A percentile compares a stretch with the other conserved stretches of the same genome.
Conservation (phyloP, 2,888 invertebrate genomes). For the Morpho achilles region DNA sequence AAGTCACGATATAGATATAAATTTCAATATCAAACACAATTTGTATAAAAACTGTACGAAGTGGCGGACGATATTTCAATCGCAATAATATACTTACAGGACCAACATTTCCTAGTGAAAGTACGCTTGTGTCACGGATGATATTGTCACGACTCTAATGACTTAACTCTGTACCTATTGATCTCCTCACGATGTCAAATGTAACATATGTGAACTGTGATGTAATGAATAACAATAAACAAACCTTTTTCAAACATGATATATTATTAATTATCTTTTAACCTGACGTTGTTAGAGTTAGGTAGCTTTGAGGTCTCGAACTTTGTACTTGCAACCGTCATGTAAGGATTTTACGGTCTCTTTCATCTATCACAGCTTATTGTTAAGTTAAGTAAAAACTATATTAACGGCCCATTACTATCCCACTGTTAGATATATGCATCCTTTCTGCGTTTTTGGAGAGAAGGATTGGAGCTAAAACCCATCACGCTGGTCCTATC, state of each 20-base stretch:
- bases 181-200: conserved; percentile 9
- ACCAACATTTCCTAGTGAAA: conserved; percentile 16
- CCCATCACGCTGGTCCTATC: too few relatives aligned
- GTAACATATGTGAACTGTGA: background rate
- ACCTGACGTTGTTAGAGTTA: too few relatives aligned
- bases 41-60: background rate
- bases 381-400: too few relatives aligned
- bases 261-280: too few relatives aligned
- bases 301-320: too few relatives aligned
- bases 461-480: too few relatives aligned
- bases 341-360: too few relatives aligned
- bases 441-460: too few relatives aligned
- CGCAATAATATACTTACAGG: conserved; percentile 1
- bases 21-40: background rate
- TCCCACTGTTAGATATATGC: too few relatives aligned
- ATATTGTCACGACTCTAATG: conserved; percentile 18
- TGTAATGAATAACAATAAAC: background rate
- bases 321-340: too few relatives aligned
- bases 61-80: background rate
- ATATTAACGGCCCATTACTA: too few relatives aligned
- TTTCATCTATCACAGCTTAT: too few relatives aligned
- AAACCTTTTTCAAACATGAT: background rate
- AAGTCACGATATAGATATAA: background rate
- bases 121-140: conserved; percentile 14
- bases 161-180: conserved; percentile 5